Base-by-base conservation (phyloP, 2,888 invertebrate species). In the Adela reaumurella region DNA sequence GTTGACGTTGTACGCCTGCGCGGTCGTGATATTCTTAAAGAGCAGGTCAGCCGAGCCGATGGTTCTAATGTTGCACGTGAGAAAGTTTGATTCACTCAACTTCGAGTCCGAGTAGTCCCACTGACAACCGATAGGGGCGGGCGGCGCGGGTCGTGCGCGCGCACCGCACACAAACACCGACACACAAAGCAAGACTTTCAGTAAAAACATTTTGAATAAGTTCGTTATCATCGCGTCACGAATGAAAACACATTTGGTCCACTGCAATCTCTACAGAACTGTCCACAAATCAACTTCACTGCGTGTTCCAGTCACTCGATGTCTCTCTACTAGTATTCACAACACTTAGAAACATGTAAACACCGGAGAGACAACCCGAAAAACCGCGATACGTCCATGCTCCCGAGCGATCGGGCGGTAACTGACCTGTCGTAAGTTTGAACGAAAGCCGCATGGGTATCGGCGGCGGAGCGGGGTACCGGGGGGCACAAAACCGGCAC, bases 1-100 rank as follows among this genome's bases (percentile, higher is more conserved):
- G 62, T 84, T 83, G 65, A 89, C 83, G 60, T 85, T 83, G 64
- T 88, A 87, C 63, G 85, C 82, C 68, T 89, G 88, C 61, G 83
- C 81, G 60, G 83, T 82, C 49, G 87, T 87, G 57, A 89, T 81
- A 74, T 89, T 89, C 62, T 84, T 84, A 61, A 89, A 81, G 57
- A 89, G 78, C 58, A 81, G 79, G 63, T 87, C 86, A 50, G 86
- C 87, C 58, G 84, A 84, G 56, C 84, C 85, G 62, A 89, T 87
- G 51, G 88, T 89, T 68, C 87, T 83, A 64, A 89, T 81, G 67
- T 85, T 84, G 70, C 90, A 89, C 63, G 84, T 82, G 62, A 88
- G 79, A 74, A 77, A 79, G 74, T 79, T 77, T 61, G 77, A 77
- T 73, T 78, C 78, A 74, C 77, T 76, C 73, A 77, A 77, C 74